phyloP scores from a whole-genome alignment of 2,113 vertebrate species.

The Promerops cafer region DNA sequence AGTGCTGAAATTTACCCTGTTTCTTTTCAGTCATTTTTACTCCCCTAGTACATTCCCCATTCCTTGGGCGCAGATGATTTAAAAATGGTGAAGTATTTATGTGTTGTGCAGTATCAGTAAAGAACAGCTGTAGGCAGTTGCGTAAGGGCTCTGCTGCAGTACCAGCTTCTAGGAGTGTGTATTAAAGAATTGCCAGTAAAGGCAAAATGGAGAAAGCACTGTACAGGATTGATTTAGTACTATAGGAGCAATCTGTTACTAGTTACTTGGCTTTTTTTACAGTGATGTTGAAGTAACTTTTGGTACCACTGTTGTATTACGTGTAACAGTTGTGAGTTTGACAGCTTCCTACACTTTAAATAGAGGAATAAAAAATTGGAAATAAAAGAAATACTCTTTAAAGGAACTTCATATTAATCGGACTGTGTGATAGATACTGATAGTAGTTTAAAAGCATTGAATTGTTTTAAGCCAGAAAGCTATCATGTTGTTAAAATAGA shows the following conservation, averaged over 20 bases:
- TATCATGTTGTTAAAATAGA: neutral
- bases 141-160: neutral
- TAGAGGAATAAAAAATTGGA: neutral
- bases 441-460: neutral
- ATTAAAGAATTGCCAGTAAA: neutral
- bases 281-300: neutral
- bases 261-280: neutral
- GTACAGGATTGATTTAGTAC: neutral
- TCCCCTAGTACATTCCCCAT: neutral
- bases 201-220: neutral
- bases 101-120: fast-evolving
- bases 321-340: neutral
- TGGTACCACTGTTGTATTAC: neutral
- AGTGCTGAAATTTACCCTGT: neutral
- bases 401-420: fast-evolving
- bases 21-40: neutral
- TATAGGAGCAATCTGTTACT: neutral
- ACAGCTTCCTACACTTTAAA: neutral
- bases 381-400: neutral
- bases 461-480: neutral
- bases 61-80: neutral
- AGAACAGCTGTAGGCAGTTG: neutral
- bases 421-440: neutral
- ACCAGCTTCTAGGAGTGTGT: neutral
- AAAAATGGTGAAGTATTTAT: neutral